Base-by-base conservation (phyloP, 2,113 vertebrate genomes). In the Alethe castanea region DNA sequence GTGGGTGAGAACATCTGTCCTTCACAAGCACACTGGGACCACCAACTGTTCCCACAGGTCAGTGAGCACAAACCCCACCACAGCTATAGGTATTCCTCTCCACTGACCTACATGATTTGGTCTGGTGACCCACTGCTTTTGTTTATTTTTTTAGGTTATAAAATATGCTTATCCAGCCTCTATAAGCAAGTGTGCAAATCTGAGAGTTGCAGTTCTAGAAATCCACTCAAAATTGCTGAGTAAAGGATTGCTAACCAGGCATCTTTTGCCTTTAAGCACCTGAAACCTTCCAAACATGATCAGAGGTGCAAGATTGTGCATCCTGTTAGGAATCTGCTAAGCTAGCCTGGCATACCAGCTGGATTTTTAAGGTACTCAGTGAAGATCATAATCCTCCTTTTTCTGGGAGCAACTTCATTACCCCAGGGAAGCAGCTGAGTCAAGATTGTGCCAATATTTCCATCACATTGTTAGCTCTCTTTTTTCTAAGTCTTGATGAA, bases 101-200 rank as follows among this genome's bases (percentile, higher is more conserved):
- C 95, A 20, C 69, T 96, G 96, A 96, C 95, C 96, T 97, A 95
- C 69, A 86, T 97, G 90, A 96, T 96, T 94, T 86, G 95, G 66
- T 64, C 95, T 81, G 33, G 36, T 97, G 96, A 96, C 95, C 96
- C 79, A 86, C 78, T 53, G 90, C 93, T 96, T 96, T 96, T 94
- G 88, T 95, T 95, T 96, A 90, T 92, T 71, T 95, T 95, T 88
- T 94, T 48, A 57, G 40, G 61, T 79, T 94, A 81, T 91, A 96
- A 94, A 94, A 94, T 92, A 92, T 76, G 90, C 95, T 96, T 94
- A 96, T 94, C 95, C 88, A 69, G 79, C 48, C 82, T 86, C 93
- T 81, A 26, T 80, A 92, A 93, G 78, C 44, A 90, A 92, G 56
- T 23, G 22, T 86, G 64, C 47, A 88, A 90, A 83, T 71, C 50